Conservation (phyloP, 2,113 vertebrate genomes). For the Cryptoleucopteryx plumbea region DNA sequence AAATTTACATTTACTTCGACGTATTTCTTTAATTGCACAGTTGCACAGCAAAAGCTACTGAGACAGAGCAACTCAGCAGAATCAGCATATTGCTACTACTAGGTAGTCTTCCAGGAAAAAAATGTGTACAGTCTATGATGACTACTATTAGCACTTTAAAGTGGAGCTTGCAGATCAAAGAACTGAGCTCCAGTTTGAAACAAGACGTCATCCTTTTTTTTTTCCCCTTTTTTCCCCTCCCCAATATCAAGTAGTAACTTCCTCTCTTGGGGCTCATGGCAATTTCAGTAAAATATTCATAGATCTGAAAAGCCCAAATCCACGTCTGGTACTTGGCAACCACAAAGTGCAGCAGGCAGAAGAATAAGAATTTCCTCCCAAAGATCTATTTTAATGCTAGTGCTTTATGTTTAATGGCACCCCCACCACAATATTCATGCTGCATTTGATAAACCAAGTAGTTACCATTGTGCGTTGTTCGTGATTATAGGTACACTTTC, state of each 20-base stretch:
- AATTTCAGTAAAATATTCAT: background rate
- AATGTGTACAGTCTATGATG: background rate
- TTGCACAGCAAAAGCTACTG: background rate
- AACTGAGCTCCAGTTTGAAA: background rate
- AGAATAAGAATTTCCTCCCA: background rate
- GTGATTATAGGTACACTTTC: background rate
- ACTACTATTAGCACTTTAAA: background rate
- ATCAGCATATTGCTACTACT: background rate
- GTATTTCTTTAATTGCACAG: background rate
- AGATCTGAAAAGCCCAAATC: background rate
- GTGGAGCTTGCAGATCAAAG: background rate
- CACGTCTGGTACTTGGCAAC: background rate
- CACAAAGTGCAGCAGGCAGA: background rate
- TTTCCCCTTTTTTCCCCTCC: rapidly evolving
- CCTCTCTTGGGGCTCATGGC: background rate
- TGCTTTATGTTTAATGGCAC: background rate
- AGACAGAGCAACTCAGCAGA: background rate
- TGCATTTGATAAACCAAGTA: background rate
- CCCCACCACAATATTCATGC: background rate
- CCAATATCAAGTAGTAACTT: background rate
- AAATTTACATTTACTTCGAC: background rate
- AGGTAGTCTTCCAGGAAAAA: background rate
- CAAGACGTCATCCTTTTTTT: background rate
- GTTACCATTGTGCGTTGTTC: background rate
- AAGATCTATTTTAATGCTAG: background rate